A percentile compares a stretch with the other conserved stretches of the same genome.
Conservation (phyloP, 2,888 invertebrate genomes). For the Automeris io region DNA sequence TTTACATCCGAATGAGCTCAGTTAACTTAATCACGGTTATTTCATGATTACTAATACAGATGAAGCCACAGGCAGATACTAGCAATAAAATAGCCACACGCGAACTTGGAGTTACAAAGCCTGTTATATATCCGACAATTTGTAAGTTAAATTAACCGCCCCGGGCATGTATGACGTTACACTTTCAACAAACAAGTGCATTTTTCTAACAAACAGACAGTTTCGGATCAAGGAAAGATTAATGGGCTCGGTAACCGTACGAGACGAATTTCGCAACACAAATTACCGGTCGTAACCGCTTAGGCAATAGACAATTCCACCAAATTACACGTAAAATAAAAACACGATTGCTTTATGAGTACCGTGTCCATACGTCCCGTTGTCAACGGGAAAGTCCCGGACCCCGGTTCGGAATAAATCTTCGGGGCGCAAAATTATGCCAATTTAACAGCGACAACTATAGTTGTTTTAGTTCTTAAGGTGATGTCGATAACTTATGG, state of each 20-base stretch:
- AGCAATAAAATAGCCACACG: background rate
- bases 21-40: no score
- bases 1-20: no score
- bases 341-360: conserved; percentile 8
- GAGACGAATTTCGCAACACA: conserved; percentile 52
- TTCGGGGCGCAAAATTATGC: no score
- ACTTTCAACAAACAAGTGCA: conserved; percentile 34
- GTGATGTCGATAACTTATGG: no score
- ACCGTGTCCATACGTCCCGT: no score
- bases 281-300: conserved; percentile 45
- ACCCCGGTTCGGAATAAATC: no score
- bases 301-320: conserved; percentile 47
- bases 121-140: conserved; percentile 15
- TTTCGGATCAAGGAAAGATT: conserved; percentile 55
- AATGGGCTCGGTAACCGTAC: conserved; percentile 53
- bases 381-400: no score
- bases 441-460: no score
- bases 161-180: conserved; percentile 33
- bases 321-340: conserved; percentile 30
- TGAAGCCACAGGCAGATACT: no score
- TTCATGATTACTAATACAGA: no score
- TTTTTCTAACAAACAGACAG: conserved; percentile 58
- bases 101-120: background rate
- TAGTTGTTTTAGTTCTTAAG: no score
- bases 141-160: conserved; percentile 31